phyloP scores from a whole-genome alignment of 2,113 vertebrate species.

The Benitochromis conjunctus region DNA sequence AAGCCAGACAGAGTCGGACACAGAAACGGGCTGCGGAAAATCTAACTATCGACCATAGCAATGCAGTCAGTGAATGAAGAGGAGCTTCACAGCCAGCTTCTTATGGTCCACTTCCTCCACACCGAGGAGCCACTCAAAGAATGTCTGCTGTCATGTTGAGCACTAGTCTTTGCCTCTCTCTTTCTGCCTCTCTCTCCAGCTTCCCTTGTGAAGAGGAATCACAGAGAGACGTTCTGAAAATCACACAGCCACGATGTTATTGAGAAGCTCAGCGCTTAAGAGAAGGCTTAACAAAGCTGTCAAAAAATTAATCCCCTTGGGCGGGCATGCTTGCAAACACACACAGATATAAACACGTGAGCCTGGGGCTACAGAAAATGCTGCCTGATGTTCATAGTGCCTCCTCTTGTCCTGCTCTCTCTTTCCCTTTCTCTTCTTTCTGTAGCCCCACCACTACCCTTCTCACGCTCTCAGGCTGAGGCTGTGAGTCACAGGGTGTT shows the following conservation, averaged over 20 bases:
- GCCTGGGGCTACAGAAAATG: conserved; percentile 53
- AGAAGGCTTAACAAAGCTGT: conserved; percentile 64
- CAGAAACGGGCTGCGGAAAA: conserved; percentile 22
- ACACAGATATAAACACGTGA: conserved; percentile 58
- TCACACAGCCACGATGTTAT: conserved; percentile 30
- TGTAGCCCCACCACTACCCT: conserved; percentile 7
- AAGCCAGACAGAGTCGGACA: conserved; percentile 27
- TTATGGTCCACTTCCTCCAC: conserved; percentile 38
- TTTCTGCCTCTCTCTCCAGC: neutral
- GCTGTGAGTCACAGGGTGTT: conserved; percentile 75
- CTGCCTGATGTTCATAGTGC: conserved; percentile 56
- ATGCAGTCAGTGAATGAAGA: conserved; percentile 39
- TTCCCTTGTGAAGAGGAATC: conserved; percentile 8
- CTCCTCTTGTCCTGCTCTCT: conserved; percentile 43
- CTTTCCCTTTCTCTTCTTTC: conserved; percentile 20
- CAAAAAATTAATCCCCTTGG: conserved; percentile 69
- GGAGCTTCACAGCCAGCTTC: conserved; percentile 31
- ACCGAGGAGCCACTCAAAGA: conserved; percentile 33
- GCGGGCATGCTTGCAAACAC: conserved; percentile 49
- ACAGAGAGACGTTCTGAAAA: conserved; percentile 41
- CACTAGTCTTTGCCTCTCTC: neutral
- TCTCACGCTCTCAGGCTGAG: conserved; percentile 60
- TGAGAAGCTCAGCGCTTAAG: conserved; percentile 47
- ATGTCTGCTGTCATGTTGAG: conserved; percentile 31
- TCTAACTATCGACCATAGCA: conserved; percentile 18